phyloP scores from a whole-genome alignment of 2,113 vertebrate genomes.

The Benthochromis sp. region DNA sequence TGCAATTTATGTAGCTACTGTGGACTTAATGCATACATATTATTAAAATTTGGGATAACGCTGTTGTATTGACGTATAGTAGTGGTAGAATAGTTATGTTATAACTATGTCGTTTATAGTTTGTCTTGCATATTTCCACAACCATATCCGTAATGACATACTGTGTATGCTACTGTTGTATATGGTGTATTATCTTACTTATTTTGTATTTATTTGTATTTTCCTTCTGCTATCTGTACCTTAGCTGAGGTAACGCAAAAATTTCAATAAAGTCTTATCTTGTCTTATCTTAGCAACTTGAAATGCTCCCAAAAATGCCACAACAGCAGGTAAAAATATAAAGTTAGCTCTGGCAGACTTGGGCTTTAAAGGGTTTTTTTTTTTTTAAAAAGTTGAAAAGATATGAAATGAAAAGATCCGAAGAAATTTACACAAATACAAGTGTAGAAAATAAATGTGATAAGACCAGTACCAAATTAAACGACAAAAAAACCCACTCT shows the following conservation, averaged over 20 bases:
- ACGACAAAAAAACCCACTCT: fast-evolving
- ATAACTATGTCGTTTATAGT: neutral
- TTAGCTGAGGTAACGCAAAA: fast-evolving
- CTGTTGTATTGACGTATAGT: fast-evolving
- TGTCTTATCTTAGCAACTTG: fast-evolving
- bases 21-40: neutral
- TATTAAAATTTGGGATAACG: neutral
- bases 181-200: neutral
- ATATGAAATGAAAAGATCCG: neutral
- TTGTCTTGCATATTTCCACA: neutral
- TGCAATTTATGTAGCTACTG: neutral
- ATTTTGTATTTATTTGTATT: neutral
- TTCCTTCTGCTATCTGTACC: neutral
- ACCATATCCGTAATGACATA: neutral
- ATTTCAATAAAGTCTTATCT: neutral
- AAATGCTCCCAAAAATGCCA: neutral
- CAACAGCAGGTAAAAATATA: fast-evolving
- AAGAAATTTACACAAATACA: neutral
- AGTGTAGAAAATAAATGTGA: neutral
- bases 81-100: neutral
- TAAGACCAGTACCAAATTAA: neutral
- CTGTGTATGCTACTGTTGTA: neutral
- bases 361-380: neutral
- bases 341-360: neutral
- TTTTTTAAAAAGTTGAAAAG: fast-evolving